Percentiles rank a stretch among this genome's conserved stretches.
phyloP scores from a whole-genome alignment of 2,888 invertebrate genomes.

The Philereme transversata region DNA sequence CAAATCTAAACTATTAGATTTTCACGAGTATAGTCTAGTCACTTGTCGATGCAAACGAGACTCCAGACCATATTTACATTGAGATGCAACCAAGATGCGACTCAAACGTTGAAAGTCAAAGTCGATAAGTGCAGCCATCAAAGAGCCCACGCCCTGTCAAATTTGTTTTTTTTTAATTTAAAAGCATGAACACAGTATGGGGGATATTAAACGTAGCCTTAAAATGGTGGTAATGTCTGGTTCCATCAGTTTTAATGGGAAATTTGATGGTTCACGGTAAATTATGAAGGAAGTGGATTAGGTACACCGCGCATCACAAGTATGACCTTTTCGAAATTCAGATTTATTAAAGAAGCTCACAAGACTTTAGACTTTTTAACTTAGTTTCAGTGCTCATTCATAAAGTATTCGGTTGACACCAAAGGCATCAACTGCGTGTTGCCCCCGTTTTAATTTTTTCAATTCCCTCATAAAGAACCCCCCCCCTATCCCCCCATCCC shows the following conservation, averaged over 20 bases:
- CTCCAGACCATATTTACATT: conserved; percentile 39
- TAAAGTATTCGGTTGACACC: too few species aligned
- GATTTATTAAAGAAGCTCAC: too few species aligned
- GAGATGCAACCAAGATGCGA: conserved; percentile 34
- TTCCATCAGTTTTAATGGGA: conserved; percentile 7
- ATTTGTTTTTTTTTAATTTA: conserved; percentile 30
- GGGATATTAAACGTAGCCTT: conserved; percentile 29
- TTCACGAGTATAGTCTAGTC: conserved; percentile 27
- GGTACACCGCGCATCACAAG: too few species aligned
- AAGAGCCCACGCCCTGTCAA: conserved; percentile 45
- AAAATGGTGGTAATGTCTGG: conserved; percentile 11
- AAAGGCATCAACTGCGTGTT: too few species aligned
- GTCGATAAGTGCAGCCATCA: conserved; percentile 43
- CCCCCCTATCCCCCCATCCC: too few species aligned
- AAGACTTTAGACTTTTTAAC: too few species aligned
- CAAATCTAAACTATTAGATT: too few species aligned
- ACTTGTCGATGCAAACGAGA: conserved; percentile 33
- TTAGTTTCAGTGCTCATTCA: too few species aligned
- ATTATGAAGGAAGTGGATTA: background rate
- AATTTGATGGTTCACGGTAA: background rate
- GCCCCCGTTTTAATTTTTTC: too few species aligned
- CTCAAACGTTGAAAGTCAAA: conserved; percentile 27
- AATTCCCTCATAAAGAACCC: too few species aligned
- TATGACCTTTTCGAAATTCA: too few species aligned
- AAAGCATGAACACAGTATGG: conserved; percentile 33